These are phyloP conservation scores for Natator depressus DNA, from an alignment of 2,113 vertebrate genomes.

Conservation along the genomic window DNA sequence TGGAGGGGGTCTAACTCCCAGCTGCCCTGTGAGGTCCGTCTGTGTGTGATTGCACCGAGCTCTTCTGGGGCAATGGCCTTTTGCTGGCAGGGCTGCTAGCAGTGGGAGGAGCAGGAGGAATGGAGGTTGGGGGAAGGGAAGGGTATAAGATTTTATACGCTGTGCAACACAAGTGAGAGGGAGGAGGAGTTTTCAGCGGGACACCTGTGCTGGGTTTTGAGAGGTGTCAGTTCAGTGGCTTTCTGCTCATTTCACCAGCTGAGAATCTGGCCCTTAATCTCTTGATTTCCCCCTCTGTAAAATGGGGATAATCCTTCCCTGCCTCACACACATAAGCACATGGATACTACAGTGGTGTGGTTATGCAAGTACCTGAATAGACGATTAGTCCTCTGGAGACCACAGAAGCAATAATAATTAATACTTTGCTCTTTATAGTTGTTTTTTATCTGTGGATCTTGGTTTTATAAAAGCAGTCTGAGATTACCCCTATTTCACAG, in stretches of 20 bases:
- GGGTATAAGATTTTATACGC: rapidly evolving
- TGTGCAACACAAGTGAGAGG: background rate
- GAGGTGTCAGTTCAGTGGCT: background rate
- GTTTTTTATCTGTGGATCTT: background rate
- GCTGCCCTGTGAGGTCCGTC: background rate
- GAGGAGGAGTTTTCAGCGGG: background rate
- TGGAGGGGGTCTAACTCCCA: background rate
- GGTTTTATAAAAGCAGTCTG: background rate
- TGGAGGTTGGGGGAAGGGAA: background rate
- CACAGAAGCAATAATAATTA: background rate
- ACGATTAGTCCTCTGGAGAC: background rate
- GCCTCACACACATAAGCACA: background rate
- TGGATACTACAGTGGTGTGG: background rate
- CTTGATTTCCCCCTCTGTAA: background rate
- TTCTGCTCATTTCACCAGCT: background rate
- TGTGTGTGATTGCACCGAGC: background rate
- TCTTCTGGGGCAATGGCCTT: background rate
- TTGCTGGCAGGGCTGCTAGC: background rate
- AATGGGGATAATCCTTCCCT: background rate
- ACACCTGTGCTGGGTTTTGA: background rate
- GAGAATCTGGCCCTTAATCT: background rate
- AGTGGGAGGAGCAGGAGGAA: background rate
- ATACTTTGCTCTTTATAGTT: background rate
- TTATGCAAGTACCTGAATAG: background rate
- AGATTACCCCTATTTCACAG: background rate